A percentile compares a stretch with the other conserved stretches of the same genome.
These are phyloP conservation scores for Rhopalosiphum maidis DNA, from an alignment of 1,140 invertebrate species.

Conservation along the genomic window DNA sequence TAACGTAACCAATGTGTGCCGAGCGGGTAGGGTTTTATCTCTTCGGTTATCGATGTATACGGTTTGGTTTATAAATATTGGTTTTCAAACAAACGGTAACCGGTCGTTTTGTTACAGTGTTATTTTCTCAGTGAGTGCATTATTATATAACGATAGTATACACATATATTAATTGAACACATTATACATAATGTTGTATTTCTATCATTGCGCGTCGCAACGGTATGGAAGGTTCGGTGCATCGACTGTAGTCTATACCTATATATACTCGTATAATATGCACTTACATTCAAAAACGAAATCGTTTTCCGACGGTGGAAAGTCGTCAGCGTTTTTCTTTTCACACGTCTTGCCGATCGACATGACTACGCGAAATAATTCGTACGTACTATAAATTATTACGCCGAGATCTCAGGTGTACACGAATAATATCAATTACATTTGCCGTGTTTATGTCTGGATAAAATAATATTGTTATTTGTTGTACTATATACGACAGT, in stretches of 20 bases:
- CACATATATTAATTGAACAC: too few species aligned
- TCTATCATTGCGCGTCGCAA: not conserved
- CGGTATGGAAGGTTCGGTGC: too few species aligned
- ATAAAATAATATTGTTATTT: too few species aligned
- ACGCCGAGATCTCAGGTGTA: not conserved
- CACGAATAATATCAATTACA: too few species aligned
- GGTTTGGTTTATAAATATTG: not conserved
- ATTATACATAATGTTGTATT: not conserved
- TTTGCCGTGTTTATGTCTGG: too few species aligned
- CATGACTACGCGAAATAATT: not conserved
- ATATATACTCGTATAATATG: not conserved
- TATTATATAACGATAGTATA: too few species aligned
- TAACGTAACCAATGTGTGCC: not conserved
- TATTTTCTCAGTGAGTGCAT: not conserved
- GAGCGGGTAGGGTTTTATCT: not conserved
- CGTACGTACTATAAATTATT: not conserved
- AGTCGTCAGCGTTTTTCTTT: not conserved
- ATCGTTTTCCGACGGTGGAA: too few species aligned
- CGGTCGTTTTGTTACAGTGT: not conserved
- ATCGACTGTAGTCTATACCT: not conserved
- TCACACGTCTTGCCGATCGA: not conserved
- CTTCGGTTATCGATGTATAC: not conserved
- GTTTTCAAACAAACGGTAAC: not conserved
- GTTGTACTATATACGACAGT: too few species aligned
- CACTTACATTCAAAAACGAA: not conserved